phyloP scores from a whole-genome alignment of 2,888 invertebrate genomes.

The Eurytoma californica region DNA sequence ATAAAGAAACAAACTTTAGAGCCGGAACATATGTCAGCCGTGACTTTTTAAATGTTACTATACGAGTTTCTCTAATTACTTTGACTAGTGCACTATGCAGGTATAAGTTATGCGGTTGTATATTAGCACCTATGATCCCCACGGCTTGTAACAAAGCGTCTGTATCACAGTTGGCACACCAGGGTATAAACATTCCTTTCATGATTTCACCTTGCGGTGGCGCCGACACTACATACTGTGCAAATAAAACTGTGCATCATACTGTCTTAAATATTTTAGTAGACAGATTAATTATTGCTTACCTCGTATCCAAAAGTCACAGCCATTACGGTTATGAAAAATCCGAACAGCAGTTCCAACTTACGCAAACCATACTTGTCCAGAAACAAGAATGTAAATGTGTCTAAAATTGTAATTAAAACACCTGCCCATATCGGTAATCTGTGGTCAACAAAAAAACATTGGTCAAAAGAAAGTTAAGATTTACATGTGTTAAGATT shows the following conservation, averaged over 20 bases:
- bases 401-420: conserved; percentile 89
- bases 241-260: conserved; percentile 11
- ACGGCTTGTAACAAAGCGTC: conserved; percentile 84
- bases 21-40: background rate
- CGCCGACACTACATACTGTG: conserved; percentile 83
- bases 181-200: conserved; percentile 88
- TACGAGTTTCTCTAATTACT: conserved; percentile 74
- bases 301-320: conserved; percentile 90
- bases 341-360: conserved; percentile 88
- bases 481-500: background rate
- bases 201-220: conserved; percentile 84
- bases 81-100: conserved; percentile 95
- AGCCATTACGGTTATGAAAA: conserved; percentile 89
- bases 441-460: conserved; percentile 60
- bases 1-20: background rate
- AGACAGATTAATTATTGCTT: conserved; percentile 51
- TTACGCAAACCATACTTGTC: conserved; percentile 91
- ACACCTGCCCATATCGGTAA: conserved; percentile 84
- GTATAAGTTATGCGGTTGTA: conserved; percentile 95
- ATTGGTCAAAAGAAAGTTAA: background rate
- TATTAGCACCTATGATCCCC: conserved; percentile 90
- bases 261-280: background rate
- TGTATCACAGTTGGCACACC: conserved; percentile 84
- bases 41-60: background rate
- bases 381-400: conserved; percentile 90